phyloP scores from a whole-genome alignment of 2,113 vertebrate species.

The human (Homo sapiens) region DNA sequence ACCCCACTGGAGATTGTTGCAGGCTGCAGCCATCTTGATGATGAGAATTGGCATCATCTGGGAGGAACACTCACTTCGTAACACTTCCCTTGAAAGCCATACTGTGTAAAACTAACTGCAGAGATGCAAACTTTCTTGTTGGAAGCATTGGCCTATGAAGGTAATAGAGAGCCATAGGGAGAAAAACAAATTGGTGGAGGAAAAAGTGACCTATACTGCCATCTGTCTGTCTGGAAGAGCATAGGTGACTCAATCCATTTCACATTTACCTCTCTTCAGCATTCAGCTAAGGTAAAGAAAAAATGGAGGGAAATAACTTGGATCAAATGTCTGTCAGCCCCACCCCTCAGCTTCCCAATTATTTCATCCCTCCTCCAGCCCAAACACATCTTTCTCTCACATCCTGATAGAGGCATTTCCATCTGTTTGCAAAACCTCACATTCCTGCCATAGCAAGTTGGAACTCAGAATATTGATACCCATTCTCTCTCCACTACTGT shows the following conservation, averaged over 20 bases:
- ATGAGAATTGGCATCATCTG: not conserved
- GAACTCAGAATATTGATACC: not conserved
- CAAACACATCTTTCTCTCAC: not conserved
- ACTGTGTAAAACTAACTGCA: not conserved
- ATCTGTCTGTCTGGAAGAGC: not conserved
- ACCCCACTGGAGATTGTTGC: accelerated
- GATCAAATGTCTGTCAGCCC: too few relatives aligned
- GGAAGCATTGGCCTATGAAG: not conserved
- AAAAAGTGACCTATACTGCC: not conserved
- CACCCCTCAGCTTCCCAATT: not conserved
- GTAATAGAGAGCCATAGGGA: not conserved
- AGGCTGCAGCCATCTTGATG: not conserved
- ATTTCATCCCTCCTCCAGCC: not conserved
- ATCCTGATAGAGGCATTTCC: not conserved
- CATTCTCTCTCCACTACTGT: accelerated
- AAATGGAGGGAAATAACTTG: not conserved
- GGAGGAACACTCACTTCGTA: not conserved
- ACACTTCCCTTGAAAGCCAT: not conserved
- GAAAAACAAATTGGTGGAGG: not conserved
- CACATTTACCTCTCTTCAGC: not conserved
- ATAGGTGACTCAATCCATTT: not conserved
- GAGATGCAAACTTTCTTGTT: not conserved
- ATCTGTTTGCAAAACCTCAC: not conserved
- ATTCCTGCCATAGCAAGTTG: not conserved
- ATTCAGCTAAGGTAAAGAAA: not conserved